A percentile compares a stretch with the other conserved stretches of the same genome.
Conservation (phyloP, 2,888 invertebrate species). For the Teinopalpus imperialis region DNA sequence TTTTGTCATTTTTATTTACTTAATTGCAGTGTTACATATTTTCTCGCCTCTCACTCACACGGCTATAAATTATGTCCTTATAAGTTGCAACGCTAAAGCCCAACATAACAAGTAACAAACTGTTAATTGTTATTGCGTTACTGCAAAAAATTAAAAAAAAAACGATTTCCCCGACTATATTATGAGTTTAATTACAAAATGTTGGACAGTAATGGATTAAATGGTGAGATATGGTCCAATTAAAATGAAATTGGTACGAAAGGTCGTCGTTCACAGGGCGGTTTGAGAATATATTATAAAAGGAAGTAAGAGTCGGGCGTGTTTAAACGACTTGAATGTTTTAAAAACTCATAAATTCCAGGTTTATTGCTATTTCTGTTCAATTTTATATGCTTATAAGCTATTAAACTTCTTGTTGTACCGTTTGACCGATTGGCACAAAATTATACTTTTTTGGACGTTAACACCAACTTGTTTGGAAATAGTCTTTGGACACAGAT, state of each 20-base stretch:
- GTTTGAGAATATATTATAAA: conserved; percentile 2
- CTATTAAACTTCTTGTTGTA: conserved; percentile 15
- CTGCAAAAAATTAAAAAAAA: conserved; percentile 7
- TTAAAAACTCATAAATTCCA: conserved; percentile 12
- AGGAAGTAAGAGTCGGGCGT: background rate
- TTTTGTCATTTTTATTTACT: no score
- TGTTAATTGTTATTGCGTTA: conserved; percentile 14
- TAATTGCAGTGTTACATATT: no score
- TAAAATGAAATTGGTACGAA: conserved; percentile 19
- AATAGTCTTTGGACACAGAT: no score
- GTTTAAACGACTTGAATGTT: background rate
- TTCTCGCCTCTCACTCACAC: background rate
- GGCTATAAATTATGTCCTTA: conserved; percentile 18
- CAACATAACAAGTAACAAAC: conserved; percentile 11
- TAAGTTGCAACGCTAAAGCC: conserved; percentile 10
- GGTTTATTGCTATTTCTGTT: background rate
- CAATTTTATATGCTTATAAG: conserved; percentile 8
- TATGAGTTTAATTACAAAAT: conserved; percentile 23
- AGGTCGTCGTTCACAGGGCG: conserved; percentile 17
- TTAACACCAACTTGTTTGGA: background rate
- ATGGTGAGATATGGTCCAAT: conserved; percentile 21
- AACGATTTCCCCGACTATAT: conserved; percentile 9
- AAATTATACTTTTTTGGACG: background rate
- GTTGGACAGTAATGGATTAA: conserved; percentile 22
- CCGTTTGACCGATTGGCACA: conserved; percentile 15